These are phyloP conservation scores for Mystacornis crossleyi DNA, from an alignment of 2,113 vertebrate genomes.

Conservation along the genomic window DNA sequence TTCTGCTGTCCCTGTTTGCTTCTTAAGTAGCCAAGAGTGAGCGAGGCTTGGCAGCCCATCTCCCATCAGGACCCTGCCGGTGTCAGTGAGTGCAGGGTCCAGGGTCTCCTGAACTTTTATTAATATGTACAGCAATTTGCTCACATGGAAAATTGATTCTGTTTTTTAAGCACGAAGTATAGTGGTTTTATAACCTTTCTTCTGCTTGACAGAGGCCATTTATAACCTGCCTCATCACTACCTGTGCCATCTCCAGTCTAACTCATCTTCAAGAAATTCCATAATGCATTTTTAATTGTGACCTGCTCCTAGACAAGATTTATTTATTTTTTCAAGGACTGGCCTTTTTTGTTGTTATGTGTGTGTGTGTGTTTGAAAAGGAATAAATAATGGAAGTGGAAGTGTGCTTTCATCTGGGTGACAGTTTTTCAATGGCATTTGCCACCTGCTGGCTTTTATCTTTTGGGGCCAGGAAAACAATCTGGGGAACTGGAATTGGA, in stretches of 20 bases:
- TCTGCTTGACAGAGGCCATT: conserved; percentile 68
- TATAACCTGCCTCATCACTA: conserved; percentile 63
- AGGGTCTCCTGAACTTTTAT: conserved; percentile 29
- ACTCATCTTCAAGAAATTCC: conserved; percentile 61
- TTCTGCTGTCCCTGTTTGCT: background rate
- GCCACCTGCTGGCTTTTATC: conserved; percentile 34
- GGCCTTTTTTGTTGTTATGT: conserved; percentile 50
- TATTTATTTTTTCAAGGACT: conserved; percentile 60
- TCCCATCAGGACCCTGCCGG: background rate
- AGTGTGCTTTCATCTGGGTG: conserved; percentile 33
- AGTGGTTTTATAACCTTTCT: conserved; percentile 72
- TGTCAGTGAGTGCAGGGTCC: accelerated
- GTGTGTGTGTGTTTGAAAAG: background rate
- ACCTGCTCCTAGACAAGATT: conserved; percentile 59
- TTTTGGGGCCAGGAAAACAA: conserved; percentile 42
- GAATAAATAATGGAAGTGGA: background rate
- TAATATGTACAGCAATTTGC: conserved; percentile 58
- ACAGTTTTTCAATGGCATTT: conserved; percentile 45
- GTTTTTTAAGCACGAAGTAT: conserved; percentile 67
- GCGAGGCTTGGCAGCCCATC: background rate
- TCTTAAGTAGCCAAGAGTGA: background rate
- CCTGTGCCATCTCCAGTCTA: conserved; percentile 23
- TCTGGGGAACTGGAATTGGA: conserved; percentile 32
- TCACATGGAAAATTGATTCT: conserved; percentile 73
- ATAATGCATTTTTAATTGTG: conserved; percentile 73